These are phyloP conservation scores for Gnathonemus echidnorhynchus DNA, from an alignment of 2,113 vertebrate genomes.

Conservation along the genomic window DNA sequence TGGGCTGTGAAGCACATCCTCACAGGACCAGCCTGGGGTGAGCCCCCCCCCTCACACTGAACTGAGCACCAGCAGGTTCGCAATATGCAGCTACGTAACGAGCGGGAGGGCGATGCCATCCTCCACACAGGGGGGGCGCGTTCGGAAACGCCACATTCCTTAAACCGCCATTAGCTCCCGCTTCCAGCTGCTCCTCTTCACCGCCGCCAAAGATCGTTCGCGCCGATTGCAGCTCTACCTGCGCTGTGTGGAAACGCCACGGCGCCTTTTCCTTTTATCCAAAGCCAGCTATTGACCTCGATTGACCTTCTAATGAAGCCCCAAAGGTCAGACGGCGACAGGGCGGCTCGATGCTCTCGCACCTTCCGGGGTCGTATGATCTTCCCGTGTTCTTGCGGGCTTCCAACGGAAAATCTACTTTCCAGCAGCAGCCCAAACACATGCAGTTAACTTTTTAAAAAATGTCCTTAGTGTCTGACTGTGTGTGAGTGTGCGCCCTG, in stretches of 20 bases:
- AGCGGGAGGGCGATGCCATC: neutral
- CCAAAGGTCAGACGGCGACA: neutral
- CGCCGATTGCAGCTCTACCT: neutral
- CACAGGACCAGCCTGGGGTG: conserved; percentile 52
- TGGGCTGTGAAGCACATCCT: conserved; percentile 23
- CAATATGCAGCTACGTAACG: neutral
- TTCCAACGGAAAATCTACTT: neutral
- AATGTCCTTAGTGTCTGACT: neutral
- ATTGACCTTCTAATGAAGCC: neutral
- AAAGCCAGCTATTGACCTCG: neutral
- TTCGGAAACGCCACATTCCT: neutral
- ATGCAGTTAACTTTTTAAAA: neutral
- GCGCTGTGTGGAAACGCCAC: neutral
- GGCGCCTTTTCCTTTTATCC: neutral
- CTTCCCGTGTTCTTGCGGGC: neutral
- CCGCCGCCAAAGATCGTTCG: neutral
- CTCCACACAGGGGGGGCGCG: neutral
- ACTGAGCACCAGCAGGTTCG: conserved; percentile 28
- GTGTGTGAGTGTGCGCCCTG: neutral
- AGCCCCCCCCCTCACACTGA: conserved; percentile 40
- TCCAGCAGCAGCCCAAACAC: neutral
- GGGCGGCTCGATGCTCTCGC: neutral
- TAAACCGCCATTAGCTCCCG: neutral
- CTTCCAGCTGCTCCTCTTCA: neutral
- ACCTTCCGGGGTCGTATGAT: neutral